Conservation (phyloP, 2,797 vertebrate species). For the Eulemur mongoz region DNA sequence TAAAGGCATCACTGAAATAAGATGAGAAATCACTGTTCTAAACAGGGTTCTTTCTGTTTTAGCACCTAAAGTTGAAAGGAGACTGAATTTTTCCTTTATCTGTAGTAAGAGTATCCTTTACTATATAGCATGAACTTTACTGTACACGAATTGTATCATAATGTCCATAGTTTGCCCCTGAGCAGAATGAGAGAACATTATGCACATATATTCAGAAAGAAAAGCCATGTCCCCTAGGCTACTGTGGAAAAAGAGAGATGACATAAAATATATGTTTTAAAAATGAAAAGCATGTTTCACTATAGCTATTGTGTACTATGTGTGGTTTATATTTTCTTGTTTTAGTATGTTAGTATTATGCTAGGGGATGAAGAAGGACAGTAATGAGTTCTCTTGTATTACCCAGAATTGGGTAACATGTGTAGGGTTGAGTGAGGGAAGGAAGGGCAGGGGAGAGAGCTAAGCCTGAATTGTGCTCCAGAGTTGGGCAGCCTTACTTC, state of each 20-base stretch:
- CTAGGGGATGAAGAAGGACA: neutral
- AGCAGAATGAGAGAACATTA: neutral
- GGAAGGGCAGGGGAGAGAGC: neutral
- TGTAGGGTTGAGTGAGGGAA: neutral
- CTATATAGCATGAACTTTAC: neutral
- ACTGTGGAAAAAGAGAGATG: neutral
- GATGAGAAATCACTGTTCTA: neutral
- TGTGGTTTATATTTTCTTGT: neutral
- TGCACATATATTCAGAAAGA: neutral
- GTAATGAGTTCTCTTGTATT: neutral
- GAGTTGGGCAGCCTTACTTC: neutral
- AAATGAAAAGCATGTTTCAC: neutral
- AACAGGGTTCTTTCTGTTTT: conserved; percentile 26
- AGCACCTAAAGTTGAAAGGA: conserved; percentile 17
- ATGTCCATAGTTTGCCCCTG: neutral
- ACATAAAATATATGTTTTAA: neutral
- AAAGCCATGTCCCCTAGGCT: neutral
- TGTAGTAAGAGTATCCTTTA: neutral
- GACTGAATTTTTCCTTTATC: conserved; percentile 5
- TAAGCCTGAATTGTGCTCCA: neutral
- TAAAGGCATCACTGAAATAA: neutral
- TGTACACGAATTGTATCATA: neutral
- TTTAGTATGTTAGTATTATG: neutral
- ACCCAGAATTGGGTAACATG: neutral
- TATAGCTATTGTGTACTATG: neutral